A percentile compares a stretch with the other conserved stretches of the same genome.
Evolutionary conservation across 2,797 vertebrate genomes (phyloP).

Genomic region (Eupleurogrammus muticus): DNA sequence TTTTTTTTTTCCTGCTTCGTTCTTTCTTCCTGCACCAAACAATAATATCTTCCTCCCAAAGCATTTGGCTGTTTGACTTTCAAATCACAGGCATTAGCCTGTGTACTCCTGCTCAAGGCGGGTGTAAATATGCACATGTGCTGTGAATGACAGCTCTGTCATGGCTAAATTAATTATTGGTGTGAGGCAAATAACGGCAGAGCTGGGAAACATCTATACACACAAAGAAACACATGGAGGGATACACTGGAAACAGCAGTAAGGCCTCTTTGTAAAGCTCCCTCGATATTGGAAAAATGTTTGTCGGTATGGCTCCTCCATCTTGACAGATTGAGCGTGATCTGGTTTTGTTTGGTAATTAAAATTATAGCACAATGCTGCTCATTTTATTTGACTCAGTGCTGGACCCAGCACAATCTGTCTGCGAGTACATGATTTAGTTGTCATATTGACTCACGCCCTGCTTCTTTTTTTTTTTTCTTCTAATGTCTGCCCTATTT

Average conservation of each 20-base stretch:
- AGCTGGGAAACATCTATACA: conserved; percentile 82
- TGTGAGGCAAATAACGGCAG: conserved; percentile 82
- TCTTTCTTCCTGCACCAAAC: conserved; percentile 66
- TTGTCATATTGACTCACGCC: conserved; percentile 59
- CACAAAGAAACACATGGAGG: conserved; percentile 84
- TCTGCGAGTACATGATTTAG: conserved; percentile 67
- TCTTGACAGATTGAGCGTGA: conserved; percentile 77
- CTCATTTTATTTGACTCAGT: conserved; percentile 63
- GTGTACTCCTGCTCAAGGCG: conserved; percentile 82
- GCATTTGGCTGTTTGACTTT: conserved; percentile 85
- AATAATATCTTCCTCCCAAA: conserved; percentile 83
- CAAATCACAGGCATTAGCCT: conserved; percentile 83
- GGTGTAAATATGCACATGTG: conserved; percentile 85
- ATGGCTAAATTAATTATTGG: conserved; percentile 84
- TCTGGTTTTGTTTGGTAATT: conserved; percentile 83
- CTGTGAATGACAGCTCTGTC: conserved; percentile 84
- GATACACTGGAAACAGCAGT: conserved; percentile 81
- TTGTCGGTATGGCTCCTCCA: conserved; percentile 78
- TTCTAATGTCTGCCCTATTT: conserved; percentile 18
- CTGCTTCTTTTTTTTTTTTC: conserved; percentile 46
- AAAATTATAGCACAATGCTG: conserved; percentile 74
- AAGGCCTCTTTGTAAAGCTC: conserved; percentile 76
- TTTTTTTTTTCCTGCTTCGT: conserved; percentile 39
- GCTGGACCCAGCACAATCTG: conserved; percentile 70
- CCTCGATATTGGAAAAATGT: conserved; percentile 84